Base-by-base conservation (phyloP, 2,888 invertebrate species). In the Apantesis nais region DNA sequence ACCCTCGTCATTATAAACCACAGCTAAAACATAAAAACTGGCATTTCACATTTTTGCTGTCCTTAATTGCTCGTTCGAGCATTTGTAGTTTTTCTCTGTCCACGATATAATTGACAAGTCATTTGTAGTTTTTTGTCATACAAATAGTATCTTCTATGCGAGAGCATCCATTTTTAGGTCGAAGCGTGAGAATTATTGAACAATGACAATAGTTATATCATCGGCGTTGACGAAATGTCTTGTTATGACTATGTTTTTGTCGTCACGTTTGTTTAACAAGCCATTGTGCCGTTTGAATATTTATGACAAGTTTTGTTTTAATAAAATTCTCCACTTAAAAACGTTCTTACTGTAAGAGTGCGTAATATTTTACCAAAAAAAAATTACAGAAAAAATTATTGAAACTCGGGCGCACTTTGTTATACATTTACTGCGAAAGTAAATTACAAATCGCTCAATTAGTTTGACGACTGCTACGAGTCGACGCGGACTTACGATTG, bases 81-180 rank as follows among this genome's bases (percentile, higher is more conserved):
- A 22, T 74, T 60, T 73, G 68, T 71, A 76, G 78, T 79, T 77
- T 72, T 77, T 72, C 11, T 70, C 52, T 75, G 48, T 64, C 52
- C 77, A 74, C 77, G 74, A 81, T 77, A 79, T 84, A 85, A 81
- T 79, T 78, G 74, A 80, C 64, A 52, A 66, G 76, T 74, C 76
- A 82, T 78, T 82, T 75, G 74, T 73, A 37, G 39, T 70, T 80
- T 85, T 82, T 84, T 83, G 77, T 75, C 74, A 71, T 70, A 71
- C 68, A 72, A 74, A 75, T 75, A 70, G 69, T 78, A 75, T 74
- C 67, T 68, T 72, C 72, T 77, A 74, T 67, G 76, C 78, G 70
- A 66, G 22, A 52, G 11, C 9, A 12, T 65, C 62, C 31, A 11
- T 65, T 37, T 69, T 41, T 22, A 67, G 52, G n/a, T 64, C 34